phyloP scores from a whole-genome alignment of 2,113 vertebrate genomes.

The Vimba vimba region DNA sequence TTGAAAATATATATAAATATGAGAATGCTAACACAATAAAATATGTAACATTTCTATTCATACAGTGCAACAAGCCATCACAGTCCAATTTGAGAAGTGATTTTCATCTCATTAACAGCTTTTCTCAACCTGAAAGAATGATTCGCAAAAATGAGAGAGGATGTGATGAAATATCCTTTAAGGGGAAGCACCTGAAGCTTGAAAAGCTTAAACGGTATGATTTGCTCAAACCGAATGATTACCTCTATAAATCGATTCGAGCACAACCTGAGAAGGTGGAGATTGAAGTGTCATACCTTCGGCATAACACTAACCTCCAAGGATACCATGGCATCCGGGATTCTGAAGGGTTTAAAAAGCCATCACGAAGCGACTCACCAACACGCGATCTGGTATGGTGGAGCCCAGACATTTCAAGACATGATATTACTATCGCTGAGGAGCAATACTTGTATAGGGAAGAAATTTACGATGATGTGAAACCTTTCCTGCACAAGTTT shows the following conservation, averaged over 20 bases:
- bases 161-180: neutral
- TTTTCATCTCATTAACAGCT: neutral
- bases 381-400: slow-evolving; percentile 24
- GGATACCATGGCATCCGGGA: slow-evolving; percentile 23
- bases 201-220: neutral
- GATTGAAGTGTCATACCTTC: slow-evolving; percentile 11
- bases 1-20: neutral
- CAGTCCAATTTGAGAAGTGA: neutral
- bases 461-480: neutral
- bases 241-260: neutral
- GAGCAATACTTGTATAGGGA: neutral
- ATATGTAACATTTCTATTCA: neutral
- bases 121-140: slow-evolving; percentile 11
- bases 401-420: slow-evolving; percentile 22
- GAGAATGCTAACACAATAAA: neutral
- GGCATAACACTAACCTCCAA: slow-evolving; percentile 18
- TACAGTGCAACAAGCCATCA: neutral
- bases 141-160: neutral
- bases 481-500: slow-evolving; percentile 31
- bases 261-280: neutral
- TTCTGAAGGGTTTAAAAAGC: slow-evolving; percentile 6
- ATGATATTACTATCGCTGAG: neutral
- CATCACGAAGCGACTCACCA: neutral
- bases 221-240: neutral
- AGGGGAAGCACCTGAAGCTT: slow-evolving; percentile 10